Evolutionary conservation across 2,888 invertebrate species (phyloP).

Genomic region (Drosophila ustulata): DNA sequence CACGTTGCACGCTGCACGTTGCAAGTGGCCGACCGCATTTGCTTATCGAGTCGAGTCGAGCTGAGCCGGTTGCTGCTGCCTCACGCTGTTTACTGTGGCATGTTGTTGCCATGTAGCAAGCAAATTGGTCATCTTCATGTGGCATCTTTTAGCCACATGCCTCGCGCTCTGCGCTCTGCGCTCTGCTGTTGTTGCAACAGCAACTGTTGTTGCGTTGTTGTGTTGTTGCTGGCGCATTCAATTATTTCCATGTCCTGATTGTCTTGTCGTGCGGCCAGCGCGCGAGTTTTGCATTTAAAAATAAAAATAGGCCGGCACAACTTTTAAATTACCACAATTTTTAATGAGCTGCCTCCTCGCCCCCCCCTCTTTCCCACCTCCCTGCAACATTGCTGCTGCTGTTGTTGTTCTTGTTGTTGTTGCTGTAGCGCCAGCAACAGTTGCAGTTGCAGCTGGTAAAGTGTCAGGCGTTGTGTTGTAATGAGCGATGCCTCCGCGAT

Average conservation of each 20-base stretch:
- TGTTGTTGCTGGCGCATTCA: slow-evolving; percentile 69
- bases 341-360: slow-evolving; percentile 61
- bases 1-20: not conserved
- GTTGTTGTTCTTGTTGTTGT: not conserved
- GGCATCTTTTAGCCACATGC: slow-evolving; percentile 60
- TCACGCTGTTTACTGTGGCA: slow-evolving; percentile 39
- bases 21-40: slow-evolving; percentile 59
- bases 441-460: slow-evolving; percentile 52
- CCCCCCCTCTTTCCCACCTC: too few relatives aligned
- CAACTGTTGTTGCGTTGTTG: slow-evolving; percentile 15
- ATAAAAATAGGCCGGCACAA: slow-evolving; percentile 63
- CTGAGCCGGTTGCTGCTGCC: slow-evolving; percentile 34
- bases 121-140: slow-evolving; percentile 80
- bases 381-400: not conserved
- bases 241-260: slow-evolving; percentile 81
- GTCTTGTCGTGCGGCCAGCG: slow-evolving; percentile 77
- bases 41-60: slow-evolving; percentile 66
- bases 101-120: slow-evolving; percentile 73
- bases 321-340: slow-evolving; percentile 74
- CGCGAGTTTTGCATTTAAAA: slow-evolving; percentile 78
- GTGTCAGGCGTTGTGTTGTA: slow-evolving; percentile 69
- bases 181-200: slow-evolving; percentile 17
- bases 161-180: too few relatives aligned
- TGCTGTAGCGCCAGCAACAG: slow-evolving; percentile 33
- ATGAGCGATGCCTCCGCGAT: slow-evolving; percentile 67